These are phyloP conservation scores for Branchinecta lindahli DNA, from an alignment of 1,140 invertebrate species.

Conservation along the genomic window DNA sequence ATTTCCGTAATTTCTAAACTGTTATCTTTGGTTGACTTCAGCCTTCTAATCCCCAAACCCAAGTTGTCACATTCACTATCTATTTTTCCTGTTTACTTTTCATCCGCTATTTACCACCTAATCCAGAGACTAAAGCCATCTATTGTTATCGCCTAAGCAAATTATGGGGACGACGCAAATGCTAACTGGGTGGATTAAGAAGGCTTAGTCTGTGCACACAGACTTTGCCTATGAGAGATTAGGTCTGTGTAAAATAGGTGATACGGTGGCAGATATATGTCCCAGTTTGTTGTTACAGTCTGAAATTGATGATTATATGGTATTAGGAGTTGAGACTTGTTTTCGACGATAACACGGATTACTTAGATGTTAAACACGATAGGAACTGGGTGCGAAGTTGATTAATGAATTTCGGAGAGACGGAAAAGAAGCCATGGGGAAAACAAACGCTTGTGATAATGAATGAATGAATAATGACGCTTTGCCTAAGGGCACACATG, in stretches of 20 bases:
- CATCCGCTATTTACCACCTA: background rate
- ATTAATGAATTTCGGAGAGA: too few species aligned
- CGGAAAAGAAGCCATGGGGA: too few species aligned
- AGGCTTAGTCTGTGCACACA: background rate
- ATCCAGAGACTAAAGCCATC: background rate
- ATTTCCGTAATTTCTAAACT: too few species aligned
- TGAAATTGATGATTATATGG: constrained; percentile 7
- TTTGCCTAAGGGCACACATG: too few species aligned
- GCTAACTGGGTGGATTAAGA: background rate
- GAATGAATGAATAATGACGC: too few species aligned
- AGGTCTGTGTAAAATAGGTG: background rate
- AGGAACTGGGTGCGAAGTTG: too few species aligned
- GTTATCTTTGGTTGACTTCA: too few species aligned
- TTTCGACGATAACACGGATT: background rate
- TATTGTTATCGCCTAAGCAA: constrained; percentile 8
- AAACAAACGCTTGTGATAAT: too few species aligned
- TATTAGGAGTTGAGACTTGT: background rate
- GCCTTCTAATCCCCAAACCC: too few species aligned
- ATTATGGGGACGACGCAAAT: constrained; percentile 5
- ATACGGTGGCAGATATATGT: constrained; percentile 6
- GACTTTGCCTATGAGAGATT: background rate
- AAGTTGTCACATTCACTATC: too few species aligned
- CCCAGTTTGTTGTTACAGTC: constrained; percentile 1
- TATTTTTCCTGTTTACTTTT: too few species aligned
- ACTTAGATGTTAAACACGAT: too few species aligned